Conservation (phyloP, 2,888 invertebrate genomes). For the Archips crataeganus region DNA sequence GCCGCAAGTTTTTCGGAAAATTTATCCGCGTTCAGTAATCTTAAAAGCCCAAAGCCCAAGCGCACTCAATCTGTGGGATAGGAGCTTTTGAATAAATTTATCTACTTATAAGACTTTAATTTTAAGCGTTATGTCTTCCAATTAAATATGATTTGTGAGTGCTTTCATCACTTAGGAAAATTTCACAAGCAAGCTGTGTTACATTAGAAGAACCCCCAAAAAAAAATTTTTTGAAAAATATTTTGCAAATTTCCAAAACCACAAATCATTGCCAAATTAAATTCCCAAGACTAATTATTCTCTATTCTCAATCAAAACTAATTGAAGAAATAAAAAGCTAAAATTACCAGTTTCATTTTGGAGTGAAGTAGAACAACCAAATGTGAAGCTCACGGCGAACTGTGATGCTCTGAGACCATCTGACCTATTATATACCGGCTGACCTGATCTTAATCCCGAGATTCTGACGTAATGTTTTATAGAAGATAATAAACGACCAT, state of each 20-base stretch:
- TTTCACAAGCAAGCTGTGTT: too few relatives aligned
- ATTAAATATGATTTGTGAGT: too few relatives aligned
- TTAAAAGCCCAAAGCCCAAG: too few relatives aligned
- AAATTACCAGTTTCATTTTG: constrained; percentile 81
- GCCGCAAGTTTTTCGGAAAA: constrained; percentile 8
- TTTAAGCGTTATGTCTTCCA: too few relatives aligned
- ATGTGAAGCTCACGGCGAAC: constrained; percentile 59
- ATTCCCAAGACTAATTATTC: not conserved
- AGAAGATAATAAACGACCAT: constrained; percentile 59
- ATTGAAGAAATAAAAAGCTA: constrained; percentile 41
- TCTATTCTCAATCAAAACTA: not conserved
- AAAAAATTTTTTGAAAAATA: too few relatives aligned
- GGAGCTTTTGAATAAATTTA: too few relatives aligned
- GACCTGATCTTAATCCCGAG: constrained; percentile 68
- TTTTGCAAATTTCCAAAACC: too few relatives aligned
- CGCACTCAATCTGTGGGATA: too few relatives aligned
- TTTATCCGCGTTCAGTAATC: not conserved
- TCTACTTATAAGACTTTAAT: too few relatives aligned
- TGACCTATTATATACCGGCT: constrained; percentile 77
- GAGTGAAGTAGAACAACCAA: constrained; percentile 49
- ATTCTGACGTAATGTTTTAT: constrained; percentile 68
- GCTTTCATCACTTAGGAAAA: too few relatives aligned
- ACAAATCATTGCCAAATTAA: too few relatives aligned
- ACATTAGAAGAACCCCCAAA: too few relatives aligned
- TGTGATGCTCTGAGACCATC: constrained; percentile 54